Percentiles rank a stretch among this genome's conserved stretches.
These are phyloP conservation scores for Papilio machaon DNA, from an alignment of 1,140 invertebrate genomes.

Conservation along the genomic window DNA sequence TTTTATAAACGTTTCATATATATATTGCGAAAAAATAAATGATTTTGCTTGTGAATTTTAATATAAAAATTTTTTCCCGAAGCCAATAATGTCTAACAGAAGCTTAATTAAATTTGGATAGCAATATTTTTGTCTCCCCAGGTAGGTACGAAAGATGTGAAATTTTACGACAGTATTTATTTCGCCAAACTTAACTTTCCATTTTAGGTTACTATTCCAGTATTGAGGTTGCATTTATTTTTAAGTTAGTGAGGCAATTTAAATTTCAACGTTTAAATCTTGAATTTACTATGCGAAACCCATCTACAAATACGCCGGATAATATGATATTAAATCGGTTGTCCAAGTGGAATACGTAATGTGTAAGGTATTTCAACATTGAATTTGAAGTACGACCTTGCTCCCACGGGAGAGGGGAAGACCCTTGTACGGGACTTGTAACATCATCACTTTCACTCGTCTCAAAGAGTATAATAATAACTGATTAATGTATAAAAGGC, in stretches of 20 bases:
- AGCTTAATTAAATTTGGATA: too few species aligned
- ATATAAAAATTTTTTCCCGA: too few species aligned
- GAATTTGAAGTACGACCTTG: slow-evolving; percentile 14
- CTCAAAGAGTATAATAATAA: slow-evolving; percentile 11
- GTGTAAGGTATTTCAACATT: slow-evolving; percentile 20
- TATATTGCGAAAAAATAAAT: too few species aligned
- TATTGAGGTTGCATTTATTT: too few species aligned
- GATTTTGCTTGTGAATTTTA: too few species aligned
- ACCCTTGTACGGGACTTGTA: slow-evolving; percentile 8
- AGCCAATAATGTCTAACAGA: too few species aligned
- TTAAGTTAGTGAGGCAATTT: background rate
- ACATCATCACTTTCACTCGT: slow-evolving; percentile 1
- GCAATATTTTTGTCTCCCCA: too few species aligned
- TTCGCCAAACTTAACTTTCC: too few species aligned
- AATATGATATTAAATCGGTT: slow-evolving; percentile 10
- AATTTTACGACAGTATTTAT: too few species aligned
- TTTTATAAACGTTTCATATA: background rate
- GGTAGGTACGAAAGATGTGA: too few species aligned
- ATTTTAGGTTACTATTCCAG: too few species aligned
- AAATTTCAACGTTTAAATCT: background rate
- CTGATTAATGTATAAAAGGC: background rate
- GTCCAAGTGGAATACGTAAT: slow-evolving; percentile 5
- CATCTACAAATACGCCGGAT: background rate
- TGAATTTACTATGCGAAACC: background rate
- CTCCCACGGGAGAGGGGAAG: slow-evolving; percentile 12